These are phyloP conservation scores for Danio jaintianensis DNA, from an alignment of 2,797 vertebrate species.

Conservation along the genomic window DNA sequence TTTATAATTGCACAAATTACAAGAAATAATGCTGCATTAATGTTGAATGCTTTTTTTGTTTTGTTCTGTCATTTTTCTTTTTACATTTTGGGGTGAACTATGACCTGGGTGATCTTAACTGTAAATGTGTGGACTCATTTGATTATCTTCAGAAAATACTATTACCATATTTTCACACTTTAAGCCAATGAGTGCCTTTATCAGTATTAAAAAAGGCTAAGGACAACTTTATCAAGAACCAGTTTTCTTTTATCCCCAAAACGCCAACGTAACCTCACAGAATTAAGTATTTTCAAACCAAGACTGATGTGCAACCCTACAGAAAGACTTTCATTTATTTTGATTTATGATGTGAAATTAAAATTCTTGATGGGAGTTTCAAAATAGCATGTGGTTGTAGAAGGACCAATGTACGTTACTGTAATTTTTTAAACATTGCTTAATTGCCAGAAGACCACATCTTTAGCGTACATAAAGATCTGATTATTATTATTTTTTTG, in stretches of 20 bases:
- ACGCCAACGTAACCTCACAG: background rate
- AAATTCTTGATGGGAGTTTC: slow-evolving; percentile 5
- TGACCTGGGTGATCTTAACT: background rate
- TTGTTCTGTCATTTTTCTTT: background rate
- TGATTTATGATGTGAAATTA: background rate
- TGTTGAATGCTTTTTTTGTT: background rate
- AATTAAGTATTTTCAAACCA: background rate
- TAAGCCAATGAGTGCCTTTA: slow-evolving; percentile 58
- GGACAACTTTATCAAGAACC: slow-evolving; percentile 3
- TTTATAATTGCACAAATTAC: too few species aligned
- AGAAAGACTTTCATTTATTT: slow-evolving; percentile 1
- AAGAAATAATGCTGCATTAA: background rate
- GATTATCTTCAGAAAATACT: slow-evolving; percentile 17
- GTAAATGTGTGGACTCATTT: background rate
- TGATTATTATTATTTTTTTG: slow-evolving; percentile 52
- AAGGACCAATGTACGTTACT: slow-evolving; percentile 54
- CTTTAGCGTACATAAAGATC: slow-evolving; percentile 8
- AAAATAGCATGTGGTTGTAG: slow-evolving; percentile 23
- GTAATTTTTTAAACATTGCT: slow-evolving; percentile 23
- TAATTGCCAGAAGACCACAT: slow-evolving; percentile 45
- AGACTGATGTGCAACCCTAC: background rate
- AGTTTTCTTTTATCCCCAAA: slow-evolving; percentile 16
- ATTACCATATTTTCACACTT: slow-evolving; percentile 52
- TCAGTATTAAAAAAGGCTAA: slow-evolving; percentile 30
- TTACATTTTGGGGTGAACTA: background rate